Evolutionary conservation across 64 coral and sea anemone species (phyloP).

Genomic region (Dendrophyllia cribrosa): DNA sequence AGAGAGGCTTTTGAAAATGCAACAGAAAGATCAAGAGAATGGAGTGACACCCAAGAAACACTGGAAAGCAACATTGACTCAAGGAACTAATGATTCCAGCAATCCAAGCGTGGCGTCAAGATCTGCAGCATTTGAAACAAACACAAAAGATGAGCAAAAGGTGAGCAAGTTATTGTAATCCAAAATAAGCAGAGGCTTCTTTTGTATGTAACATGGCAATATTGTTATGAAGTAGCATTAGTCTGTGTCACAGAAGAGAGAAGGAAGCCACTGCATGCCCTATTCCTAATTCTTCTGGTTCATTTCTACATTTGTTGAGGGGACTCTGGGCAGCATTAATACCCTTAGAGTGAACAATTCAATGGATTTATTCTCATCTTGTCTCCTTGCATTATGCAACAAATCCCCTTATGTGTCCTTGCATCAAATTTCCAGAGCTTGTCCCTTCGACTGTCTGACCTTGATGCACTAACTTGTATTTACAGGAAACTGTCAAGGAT

Average conservation of each 20-base stretch:
- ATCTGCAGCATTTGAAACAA: slow-evolving; percentile 82
- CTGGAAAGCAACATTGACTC: slow-evolving; percentile 78
- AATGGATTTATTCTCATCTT: too few species aligned
- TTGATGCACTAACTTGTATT: background rate
- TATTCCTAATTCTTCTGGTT: too few species aligned
- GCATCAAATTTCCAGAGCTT: background rate
- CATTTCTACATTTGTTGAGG: too few species aligned
- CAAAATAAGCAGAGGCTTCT: background rate
- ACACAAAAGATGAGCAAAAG: slow-evolving; percentile 29
- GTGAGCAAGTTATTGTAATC: background rate
- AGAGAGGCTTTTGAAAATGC: slow-evolving; percentile 84
- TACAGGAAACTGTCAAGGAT: slow-evolving; percentile 31
- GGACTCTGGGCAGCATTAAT: too few species aligned
- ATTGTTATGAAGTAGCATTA: background rate
- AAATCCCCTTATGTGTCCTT: too few species aligned
- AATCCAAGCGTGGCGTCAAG: slow-evolving; percentile 87
- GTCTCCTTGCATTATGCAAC: too few species aligned
- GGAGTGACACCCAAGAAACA: slow-evolving; percentile 84
- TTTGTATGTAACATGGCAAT: background rate
- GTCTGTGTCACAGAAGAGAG: too few species aligned
- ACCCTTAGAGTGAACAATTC: too few species aligned
- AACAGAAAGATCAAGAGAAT: slow-evolving; percentile 88
- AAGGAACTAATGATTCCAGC: background rate
- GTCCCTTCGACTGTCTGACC: background rate
- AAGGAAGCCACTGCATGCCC: too few species aligned